These are phyloP conservation scores for Clamator glandarius DNA, from an alignment of 2,797 vertebrate species.

Conservation along the genomic window DNA sequence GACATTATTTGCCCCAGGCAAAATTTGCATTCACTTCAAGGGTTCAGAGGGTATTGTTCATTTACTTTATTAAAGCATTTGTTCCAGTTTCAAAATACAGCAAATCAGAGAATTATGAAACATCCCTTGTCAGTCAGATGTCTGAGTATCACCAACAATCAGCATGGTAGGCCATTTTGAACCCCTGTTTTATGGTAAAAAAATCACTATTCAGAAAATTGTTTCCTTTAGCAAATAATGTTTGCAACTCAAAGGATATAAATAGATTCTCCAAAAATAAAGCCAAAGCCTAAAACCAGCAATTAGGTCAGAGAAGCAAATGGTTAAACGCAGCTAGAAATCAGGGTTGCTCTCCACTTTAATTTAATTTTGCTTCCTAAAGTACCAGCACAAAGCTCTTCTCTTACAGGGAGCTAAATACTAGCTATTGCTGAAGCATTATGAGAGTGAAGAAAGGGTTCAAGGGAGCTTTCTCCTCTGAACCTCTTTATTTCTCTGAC, in stretches of 20 bases:
- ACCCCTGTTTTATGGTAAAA: background rate
- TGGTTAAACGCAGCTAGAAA: background rate
- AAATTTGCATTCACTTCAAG: conserved; percentile 39
- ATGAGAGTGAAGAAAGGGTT: background rate
- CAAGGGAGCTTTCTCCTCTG: background rate
- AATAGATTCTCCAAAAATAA: background rate
- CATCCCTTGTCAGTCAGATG: background rate
- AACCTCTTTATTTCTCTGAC: conserved; percentile 9
- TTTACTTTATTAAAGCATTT: conserved; percentile 46
- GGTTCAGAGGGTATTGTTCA: conserved; percentile 24
- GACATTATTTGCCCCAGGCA: conserved; percentile 35
- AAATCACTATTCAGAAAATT: background rate
- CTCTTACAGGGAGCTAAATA: background rate
- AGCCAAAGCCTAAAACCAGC: background rate
- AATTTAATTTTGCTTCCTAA: background rate
- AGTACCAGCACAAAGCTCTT: background rate
- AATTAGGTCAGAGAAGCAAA: background rate
- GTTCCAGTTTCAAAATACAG: conserved; percentile 25
- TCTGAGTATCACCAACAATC: background rate
- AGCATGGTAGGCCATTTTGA: background rate
- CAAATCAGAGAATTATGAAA: conserved; percentile 13
- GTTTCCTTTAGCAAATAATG: background rate
- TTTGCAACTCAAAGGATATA: background rate
- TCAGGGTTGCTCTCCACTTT: background rate
- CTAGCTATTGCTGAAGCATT: background rate